Evolutionary conservation across 2,797 vertebrate genomes (phyloP).

Genomic region (Poliocrania exsul): DNA sequence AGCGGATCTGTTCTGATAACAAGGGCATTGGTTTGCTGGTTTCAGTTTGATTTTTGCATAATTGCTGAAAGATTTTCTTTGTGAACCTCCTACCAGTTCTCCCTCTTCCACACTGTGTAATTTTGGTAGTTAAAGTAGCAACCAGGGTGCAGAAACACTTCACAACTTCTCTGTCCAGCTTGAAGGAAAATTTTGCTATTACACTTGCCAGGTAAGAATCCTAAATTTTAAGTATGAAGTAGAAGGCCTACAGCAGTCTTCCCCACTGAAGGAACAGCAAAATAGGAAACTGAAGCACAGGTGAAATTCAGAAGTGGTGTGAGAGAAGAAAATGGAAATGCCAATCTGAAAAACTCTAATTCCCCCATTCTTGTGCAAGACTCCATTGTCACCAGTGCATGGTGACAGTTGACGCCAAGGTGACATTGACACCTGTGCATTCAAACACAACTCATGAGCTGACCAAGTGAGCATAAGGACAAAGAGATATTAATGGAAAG

Average conservation of each 20-base stretch:
- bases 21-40: background rate
- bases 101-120: background rate
- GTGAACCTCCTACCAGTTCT: background rate
- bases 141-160: background rate
- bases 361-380: background rate
- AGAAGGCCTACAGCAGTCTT: background rate
- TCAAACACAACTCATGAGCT: background rate
- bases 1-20: background rate
- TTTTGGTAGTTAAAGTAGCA: background rate
- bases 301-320: background rate
- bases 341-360: background rate
- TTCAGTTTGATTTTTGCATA: background rate
- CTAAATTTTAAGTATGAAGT: background rate
- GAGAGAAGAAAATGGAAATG: background rate
- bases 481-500: background rate
- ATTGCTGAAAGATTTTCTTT: background rate
- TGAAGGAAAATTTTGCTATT: background rate
- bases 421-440: fast-evolving
- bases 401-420: fast-evolving
- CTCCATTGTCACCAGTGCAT: background rate
- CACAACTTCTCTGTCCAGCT: background rate
- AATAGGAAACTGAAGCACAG: background rate
- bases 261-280: background rate
- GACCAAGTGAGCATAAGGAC: background rate
- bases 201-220: background rate